Evolutionary conservation across 2,888 invertebrate genomes (phyloP).

Genomic region (Pseudococcus viburni): DNA sequence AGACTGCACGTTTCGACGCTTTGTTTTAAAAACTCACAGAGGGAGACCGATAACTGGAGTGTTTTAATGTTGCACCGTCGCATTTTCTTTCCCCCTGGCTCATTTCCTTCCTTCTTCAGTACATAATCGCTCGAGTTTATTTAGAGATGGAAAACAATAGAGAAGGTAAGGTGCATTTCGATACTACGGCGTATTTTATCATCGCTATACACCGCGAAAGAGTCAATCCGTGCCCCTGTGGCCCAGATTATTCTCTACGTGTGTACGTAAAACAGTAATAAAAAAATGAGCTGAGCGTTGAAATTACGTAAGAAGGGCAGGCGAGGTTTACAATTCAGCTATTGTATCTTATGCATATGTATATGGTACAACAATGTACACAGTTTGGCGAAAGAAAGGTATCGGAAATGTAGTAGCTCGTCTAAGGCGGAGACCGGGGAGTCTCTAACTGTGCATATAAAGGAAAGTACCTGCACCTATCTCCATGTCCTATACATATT

Average conservation of each 20-base stretch:
- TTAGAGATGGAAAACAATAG: not conserved
- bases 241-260: not conserved
- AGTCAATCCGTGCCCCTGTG: not conserved
- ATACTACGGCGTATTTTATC: not conserved
- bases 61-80: not conserved
- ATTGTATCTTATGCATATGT: too few relatives aligned
- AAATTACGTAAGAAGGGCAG: not conserved
- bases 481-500: not conserved
- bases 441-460: conserved; percentile 1
- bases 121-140: not conserved
- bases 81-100: not conserved
- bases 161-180: not conserved
- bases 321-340: not conserved
- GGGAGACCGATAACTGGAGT: not conserved
- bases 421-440: too few relatives aligned
- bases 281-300: not conserved
- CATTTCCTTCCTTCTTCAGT: not conserved
- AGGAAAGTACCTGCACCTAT: not conserved
- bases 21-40: not conserved
- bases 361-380: too few relatives aligned
- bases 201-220: not conserved
- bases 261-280: not conserved
- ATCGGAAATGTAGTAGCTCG: not conserved
- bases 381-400: not conserved
- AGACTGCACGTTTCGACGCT: not conserved